These are phyloP conservation scores for Euplexia lucipara DNA, from an alignment of 2,888 invertebrate species.

Conservation along the genomic window DNA sequence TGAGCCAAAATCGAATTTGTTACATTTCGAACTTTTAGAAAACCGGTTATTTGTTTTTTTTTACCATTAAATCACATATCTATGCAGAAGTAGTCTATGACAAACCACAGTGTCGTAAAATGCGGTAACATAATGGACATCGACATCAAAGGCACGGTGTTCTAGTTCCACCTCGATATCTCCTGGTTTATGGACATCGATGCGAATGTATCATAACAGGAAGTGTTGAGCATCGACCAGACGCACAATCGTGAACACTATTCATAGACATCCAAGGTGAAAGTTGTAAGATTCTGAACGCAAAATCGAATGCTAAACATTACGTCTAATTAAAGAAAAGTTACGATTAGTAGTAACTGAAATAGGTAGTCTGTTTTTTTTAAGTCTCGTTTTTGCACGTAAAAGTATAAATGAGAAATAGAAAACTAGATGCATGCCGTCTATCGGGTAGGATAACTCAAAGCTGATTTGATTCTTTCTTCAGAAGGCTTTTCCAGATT, in stretches of 20 bases:
- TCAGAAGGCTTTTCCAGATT: too few species aligned
- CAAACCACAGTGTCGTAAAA: neutral
- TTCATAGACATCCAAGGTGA: slow-evolving; percentile 28
- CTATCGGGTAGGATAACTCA: too few species aligned
- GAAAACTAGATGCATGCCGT: too few species aligned
- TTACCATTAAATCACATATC: too few species aligned
- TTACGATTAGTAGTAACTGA: slow-evolving; percentile 27
- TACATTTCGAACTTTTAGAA: too few species aligned
- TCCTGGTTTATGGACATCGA: neutral
- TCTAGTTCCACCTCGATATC: neutral
- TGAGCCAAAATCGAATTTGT: too few species aligned
- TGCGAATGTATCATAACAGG: slow-evolving; percentile 19
- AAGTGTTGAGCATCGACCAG: neutral
- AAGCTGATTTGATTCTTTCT: too few species aligned
- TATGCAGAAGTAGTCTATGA: neutral
- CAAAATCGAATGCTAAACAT: slow-evolving; percentile 28
- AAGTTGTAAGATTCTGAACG: slow-evolving; percentile 25
- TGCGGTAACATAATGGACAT: slow-evolving; percentile 9
- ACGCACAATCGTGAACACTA: slow-evolving; percentile 2
- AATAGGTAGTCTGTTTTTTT: slow-evolving; percentile 3
- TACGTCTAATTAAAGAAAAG: slow-evolving; percentile 28
- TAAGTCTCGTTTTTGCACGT: neutral
- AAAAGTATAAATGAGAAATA: slow-evolving; percentile 6
- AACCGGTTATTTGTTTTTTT: too few species aligned
- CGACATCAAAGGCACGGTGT: slow-evolving; percentile 9